Evolutionary conservation across 2,888 invertebrate genomes (phyloP), one percentile per base, ranked within the genome.

Genomic region (Callosobruchus maculatus): DNA sequence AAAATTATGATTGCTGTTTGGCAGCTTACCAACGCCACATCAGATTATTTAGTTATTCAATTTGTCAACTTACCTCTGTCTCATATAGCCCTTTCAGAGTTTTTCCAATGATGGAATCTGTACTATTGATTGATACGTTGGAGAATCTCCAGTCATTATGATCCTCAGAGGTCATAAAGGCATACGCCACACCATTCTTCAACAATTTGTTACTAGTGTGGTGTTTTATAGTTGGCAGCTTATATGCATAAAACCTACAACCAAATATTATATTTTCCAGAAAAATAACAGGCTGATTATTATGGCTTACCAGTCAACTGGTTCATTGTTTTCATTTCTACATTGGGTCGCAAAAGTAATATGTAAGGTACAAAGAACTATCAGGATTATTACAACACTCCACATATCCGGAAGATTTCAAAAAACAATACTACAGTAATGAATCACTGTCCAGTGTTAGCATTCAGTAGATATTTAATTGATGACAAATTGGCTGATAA

Each of bases 231-330:
- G 90, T 90, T 0, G 95, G 95, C 76, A 95, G 84, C 87, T 97
- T 97, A 86, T 96, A 96, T 26, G 93, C 87, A 80, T 95, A 92
- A 86, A 91, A 97, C 97, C 96, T 97, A 76, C 73, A 81, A 80
- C 73, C 67, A 21, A 71, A 31, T 3, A 30, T n/a, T 26, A 26
- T 26, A 26, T 26, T 26, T 26, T 26, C 7, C 26, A 26, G 7
- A 26, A 26, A 2, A 26, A 26, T 26, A 7, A 7, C 26, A 26
- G 7, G 7, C 7, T 26, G 2, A 26, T 26, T 7, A 26, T 7
- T 26, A 2, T 26, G 2, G 75, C 74, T 89, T 87, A 93, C 94
- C 94, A 94, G 86, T 93, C 93, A 9, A 94, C 92, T 18, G 90
- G 86, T 74, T 91, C 88, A 73, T 92, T 91, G 77, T 88, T 88